Evolutionary conservation across 2,113 vertebrate species (phyloP), one percentile per base, ranked within the genome.

Genomic region (Sander lucioperca): DNA sequence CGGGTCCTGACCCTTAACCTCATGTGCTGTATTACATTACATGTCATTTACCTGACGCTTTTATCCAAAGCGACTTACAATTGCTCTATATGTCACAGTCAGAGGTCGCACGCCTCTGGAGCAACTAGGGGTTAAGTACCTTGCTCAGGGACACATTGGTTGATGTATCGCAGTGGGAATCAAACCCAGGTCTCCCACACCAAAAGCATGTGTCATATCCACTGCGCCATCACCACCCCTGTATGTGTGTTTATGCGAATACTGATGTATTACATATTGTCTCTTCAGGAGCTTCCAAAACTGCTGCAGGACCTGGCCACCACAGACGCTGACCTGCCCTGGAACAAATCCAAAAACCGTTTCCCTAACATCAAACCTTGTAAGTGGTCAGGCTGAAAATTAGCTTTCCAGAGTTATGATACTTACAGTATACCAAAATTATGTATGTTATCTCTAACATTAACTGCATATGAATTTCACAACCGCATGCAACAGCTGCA

Each of bases 301-400:
- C 95, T 99, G 89, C 96, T 98, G 91, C 97, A 96, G 88, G 98
- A 99, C 90, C 95, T 99, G 85, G 97, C 97, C 63, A 97, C 97
- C 77, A 96, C 97, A 6, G 98, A 99, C 30, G 98, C 98, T 8
- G 98, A 99, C 90, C 95, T 99, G 50, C 98, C 97, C 57, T 99
- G 97, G 97, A 99, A 99, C 92, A 96, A 95, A 89, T 96, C 98
- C 77, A 99, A 99, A 93, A 99, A 99, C 87, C 97, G 98, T 62
- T 99, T 99, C 88, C 96, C 97, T 72, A 99, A 99, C 93, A 99
- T 99, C 92, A 99, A 99, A 85, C 98, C 98, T 36, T 99, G 98
- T 99, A 96, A 51, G 97, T 96, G 27, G 14, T 67, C 43, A 47
- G 18, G 18, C 54, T 72, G 39, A 77, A 50, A 54, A 69, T 61